Percentiles rank a stretch among this genome's conserved stretches.
These are phyloP conservation scores for Alectoris magna DNA, from an alignment of 2,797 vertebrate species.

Conservation along the genomic window DNA sequence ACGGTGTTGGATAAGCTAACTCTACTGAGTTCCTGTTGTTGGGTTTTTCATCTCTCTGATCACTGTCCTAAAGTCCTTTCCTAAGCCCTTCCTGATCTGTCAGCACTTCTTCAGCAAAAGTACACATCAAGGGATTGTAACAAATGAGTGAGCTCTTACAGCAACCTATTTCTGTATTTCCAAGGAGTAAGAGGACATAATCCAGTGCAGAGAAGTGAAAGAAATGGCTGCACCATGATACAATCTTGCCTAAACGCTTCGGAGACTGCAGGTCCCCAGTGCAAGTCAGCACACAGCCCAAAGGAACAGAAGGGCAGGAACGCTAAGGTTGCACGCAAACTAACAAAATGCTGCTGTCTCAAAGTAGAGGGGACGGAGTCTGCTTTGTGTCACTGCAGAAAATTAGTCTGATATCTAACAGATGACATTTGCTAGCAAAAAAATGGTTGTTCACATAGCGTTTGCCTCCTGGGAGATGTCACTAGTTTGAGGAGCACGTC, in stretches of 20 bases:
- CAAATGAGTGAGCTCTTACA: neutral
- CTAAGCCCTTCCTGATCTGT: neutral
- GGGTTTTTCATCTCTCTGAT: neutral
- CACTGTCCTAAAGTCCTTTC: neutral
- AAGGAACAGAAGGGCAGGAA: slow-evolving; percentile 13
- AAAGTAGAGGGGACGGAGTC: neutral
- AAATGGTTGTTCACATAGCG: neutral
- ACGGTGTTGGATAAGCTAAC: neutral
- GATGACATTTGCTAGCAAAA: slow-evolving; percentile 19
- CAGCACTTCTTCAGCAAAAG: neutral
- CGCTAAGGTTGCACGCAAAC: neutral
- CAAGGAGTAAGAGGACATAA: neutral
- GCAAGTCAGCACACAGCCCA: slow-evolving; percentile 28
- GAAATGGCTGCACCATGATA: neutral
- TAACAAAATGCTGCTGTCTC: neutral
- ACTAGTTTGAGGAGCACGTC: neutral
- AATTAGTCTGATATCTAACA: slow-evolving; percentile 51
- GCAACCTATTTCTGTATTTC: neutral
- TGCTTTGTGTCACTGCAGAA: slow-evolving; percentile 51
- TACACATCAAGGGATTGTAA: neutral
- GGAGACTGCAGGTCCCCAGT: slow-evolving; percentile 48
- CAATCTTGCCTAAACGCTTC: slow-evolving; percentile 1
- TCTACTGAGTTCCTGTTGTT: neutral
- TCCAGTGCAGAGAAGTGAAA: neutral
- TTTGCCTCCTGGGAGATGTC: neutral